Evolutionary conservation across 2,113 vertebrate species (phyloP), one percentile per base, ranked within the genome.

Genomic region (Muntiacus muntjak): DNA sequence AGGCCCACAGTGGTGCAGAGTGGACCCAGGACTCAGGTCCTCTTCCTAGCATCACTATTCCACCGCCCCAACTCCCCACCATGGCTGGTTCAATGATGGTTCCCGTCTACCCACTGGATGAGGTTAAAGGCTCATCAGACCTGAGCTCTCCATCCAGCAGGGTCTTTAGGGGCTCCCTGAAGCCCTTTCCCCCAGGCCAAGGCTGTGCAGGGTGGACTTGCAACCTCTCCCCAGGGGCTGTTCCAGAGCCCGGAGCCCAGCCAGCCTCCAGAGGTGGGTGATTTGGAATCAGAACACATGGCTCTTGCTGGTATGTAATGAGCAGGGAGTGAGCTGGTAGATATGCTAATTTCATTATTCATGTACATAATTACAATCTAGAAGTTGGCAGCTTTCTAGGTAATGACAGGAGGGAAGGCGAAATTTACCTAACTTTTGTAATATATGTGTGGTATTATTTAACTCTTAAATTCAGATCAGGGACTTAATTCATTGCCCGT

Each of bases 321-420:
- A 98, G 97, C 13, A 14, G 74, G 97, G 96, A 98, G 93, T 60
- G 87, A 95, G 60, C 19, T 96, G 98, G 93, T 95, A 96, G 98
- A 97, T 98, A 97, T 93, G 97, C 97, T 98, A 97, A 99, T 98
- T 97, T 98, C 98, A 98, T 98, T 98, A 98, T 98, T 98, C 98
- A 97, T 91, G 94, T 95, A 76, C 96, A 96, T 99, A 98, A 98
- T 98, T 98, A 98, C 95, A 95, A 74, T 97, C 97, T 97, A 23
- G 33, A 96, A 84, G 81, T 93, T 98, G 98, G 43, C 67, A 98
- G 98, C 97, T 97, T 98, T 98, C 98, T 97, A 96, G 98, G 91
- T 96, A 98, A 97, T 98, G 98, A 98, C 96, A 95, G 95, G 2
- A 89, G 97, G 98, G 97, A 98, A 95, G 78, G 96, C 93, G 97